These are phyloP conservation scores for Bembecia ichneumoniformis DNA, from an alignment of 2,888 invertebrate species.

Conservation along the genomic window DNA sequence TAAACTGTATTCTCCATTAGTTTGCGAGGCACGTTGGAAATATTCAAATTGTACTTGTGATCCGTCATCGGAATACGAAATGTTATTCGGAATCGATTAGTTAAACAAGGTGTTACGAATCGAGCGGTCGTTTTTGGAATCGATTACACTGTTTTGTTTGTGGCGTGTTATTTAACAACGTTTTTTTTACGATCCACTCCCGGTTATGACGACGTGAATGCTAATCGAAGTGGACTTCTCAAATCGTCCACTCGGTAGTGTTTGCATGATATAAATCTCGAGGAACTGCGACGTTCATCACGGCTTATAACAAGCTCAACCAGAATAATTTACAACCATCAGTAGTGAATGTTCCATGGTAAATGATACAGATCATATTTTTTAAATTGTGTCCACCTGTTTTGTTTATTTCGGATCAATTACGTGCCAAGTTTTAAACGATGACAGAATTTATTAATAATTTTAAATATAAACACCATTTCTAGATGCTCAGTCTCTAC, in stretches of 20 bases:
- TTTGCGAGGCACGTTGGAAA: conserved; percentile 50
- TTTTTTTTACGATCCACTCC: conserved; percentile 23
- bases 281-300: neutral
- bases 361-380: neutral
- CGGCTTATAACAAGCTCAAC: neutral
- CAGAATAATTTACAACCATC: neutral
- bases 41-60: conserved; percentile 62
- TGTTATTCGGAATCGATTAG: conserved; percentile 31
- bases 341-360: neutral
- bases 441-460: no score
- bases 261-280: neutral
- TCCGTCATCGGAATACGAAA: conserved; percentile 51
- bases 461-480: no score
- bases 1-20: conserved; percentile 53
- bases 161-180: conserved; percentile 4
- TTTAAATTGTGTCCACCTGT: neutral
- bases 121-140: conserved; percentile 31
- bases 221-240: conserved; percentile 15
- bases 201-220: conserved; percentile 26
- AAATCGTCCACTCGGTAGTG: neutral
- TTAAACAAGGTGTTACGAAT: conserved; percentile 38
- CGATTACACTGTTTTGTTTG: conserved; percentile 19
- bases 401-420: neutral
- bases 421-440: neutral
- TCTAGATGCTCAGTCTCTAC: no score